A percentile compares a stretch with the other conserved stretches of the same genome.
Conservation (phyloP, 2,113 vertebrate genomes). For the Oxyruncus cristatus region DNA sequence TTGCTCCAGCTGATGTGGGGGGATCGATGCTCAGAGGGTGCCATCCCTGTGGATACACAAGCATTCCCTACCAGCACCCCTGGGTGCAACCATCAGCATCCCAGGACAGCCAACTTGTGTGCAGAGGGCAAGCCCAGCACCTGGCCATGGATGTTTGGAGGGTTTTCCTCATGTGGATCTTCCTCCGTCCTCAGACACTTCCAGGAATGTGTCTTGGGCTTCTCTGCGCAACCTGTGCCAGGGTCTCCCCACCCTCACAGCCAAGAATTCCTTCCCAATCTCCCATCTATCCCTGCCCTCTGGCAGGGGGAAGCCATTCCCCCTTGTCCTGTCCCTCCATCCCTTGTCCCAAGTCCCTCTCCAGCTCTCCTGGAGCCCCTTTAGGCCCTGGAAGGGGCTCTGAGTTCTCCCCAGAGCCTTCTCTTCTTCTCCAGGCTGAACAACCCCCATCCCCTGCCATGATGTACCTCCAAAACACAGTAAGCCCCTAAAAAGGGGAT, state of each 20-base stretch:
- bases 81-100: not conserved
- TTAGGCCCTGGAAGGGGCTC: not conserved
- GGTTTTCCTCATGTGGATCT: not conserved
- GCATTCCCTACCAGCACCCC: not conserved
- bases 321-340: not conserved
- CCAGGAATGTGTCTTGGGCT: too few relatives aligned
- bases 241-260: not conserved
- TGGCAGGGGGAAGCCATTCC: not conserved
- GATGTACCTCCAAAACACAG: not conserved
- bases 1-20: fast-evolving
- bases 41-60: fast-evolving
- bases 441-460: not conserved
- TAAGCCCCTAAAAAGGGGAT: fast-evolving
- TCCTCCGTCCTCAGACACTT: not conserved
- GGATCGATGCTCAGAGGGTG: not conserved
- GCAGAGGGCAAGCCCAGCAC: not conserved
- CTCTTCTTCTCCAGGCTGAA: not conserved
- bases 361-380: not conserved
- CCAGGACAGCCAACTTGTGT: not conserved
- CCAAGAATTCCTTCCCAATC: not conserved
- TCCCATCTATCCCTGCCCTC: not conserved
- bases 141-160: not conserved
- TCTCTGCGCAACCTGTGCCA: not conserved
- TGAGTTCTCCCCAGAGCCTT: not conserved
- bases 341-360: not conserved